Base-by-base conservation (phyloP, 1,140 invertebrate species). In the Solen grandis region DNA sequence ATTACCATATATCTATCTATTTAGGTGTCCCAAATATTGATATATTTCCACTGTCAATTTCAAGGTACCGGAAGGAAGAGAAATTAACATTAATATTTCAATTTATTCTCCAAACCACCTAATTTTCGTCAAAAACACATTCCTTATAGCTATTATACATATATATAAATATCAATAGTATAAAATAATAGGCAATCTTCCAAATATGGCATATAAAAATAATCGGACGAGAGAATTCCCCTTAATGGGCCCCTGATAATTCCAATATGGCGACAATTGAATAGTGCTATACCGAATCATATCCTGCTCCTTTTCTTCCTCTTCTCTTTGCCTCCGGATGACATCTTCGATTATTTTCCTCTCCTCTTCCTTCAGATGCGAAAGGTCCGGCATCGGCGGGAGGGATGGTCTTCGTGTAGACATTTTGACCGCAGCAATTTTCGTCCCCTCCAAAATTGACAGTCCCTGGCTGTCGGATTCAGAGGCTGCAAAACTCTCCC, bases 331-430 rank as follows among this genome's bases (percentile, higher is more conserved):
- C 84, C 98, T 94, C 94, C 97, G 95, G 93, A 99, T 96, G 86
- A 99, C 98, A 89, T 95, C 95, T 93, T 99, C 97, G 92, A 99
- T 99, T 94, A 99, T 99, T 93, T 96, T 95, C 92, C 98, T 95
- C 94, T 99, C 98, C 93, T 99, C 97, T 88, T 97, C 96, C 88
- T 97, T 99, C 90, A 99, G 95, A 94, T 99, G 98, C 91, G 97
- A 99, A 88, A 99, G 95, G 94, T 99, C 98, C 86, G 98, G 98
- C 95, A 97, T 95, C 25, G 91, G 92, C 63, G 92, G 90, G 8
- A 91, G 84, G 46, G 90, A 91, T 19, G 90, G 90, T 50, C 90
- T 80, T 27, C 90, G 35, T 4, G 87, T 76, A 79, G 85, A 85
- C 80, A 85, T 87, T 14, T 68, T 83, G 35, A 22, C 69, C 16